Percentiles rank a stretch among this genome's conserved stretches.
Evolutionary conservation across 2,113 vertebrate species (phyloP).

Genomic region (Noctilio leporinus): DNA sequence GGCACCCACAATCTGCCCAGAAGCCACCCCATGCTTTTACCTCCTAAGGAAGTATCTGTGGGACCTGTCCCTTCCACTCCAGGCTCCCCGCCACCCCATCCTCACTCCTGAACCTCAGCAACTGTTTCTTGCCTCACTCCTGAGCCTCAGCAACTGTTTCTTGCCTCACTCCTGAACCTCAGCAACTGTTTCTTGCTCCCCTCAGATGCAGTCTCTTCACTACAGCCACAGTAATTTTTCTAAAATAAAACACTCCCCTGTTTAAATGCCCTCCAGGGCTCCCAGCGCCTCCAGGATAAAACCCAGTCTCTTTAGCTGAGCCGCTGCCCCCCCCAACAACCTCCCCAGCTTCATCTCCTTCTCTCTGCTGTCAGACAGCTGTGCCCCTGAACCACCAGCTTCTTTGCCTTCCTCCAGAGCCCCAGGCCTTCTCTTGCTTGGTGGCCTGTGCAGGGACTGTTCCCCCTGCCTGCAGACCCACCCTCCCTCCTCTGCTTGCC

Average conservation of each 20-base stretch:
- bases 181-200: neutral
- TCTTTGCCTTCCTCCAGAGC: neutral
- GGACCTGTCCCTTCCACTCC: neutral
- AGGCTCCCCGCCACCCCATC: neutral
- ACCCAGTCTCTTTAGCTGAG: neutral
- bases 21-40: neutral
- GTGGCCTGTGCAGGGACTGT: rapidly evolving
- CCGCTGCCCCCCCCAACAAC: rapidly evolving
- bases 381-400: neutral
- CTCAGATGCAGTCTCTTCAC: neutral
- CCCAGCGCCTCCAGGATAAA: neutral
- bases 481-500: neutral
- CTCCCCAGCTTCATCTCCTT: neutral
- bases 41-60: neutral
- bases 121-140: neutral
- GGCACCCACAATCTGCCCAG: neutral
- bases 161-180: neutral
- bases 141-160: neutral
- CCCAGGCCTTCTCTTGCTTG: neutral
- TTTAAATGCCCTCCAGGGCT: neutral
- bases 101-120: neutral
- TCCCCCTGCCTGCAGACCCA: rapidly evolving
- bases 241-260: neutral
- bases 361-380: neutral
- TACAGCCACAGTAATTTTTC: neutral